These are phyloP conservation scores for Urophycis tenuis DNA, from an alignment of 2,797 vertebrate species.

Conservation along the genomic window DNA sequence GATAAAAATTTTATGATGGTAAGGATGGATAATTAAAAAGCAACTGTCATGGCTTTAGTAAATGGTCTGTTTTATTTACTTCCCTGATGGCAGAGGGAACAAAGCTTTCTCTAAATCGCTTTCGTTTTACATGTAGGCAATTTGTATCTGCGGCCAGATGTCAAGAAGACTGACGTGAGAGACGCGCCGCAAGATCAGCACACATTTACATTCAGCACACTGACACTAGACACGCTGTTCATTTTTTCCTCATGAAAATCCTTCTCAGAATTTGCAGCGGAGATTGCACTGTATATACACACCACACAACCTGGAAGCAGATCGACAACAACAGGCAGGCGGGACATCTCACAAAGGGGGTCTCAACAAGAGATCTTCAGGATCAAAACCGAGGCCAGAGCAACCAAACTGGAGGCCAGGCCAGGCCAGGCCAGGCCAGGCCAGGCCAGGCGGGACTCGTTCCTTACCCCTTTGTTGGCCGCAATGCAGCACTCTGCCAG, in stretches of 20 bases:
- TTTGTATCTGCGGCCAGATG: too few species aligned
- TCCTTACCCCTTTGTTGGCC: slow-evolving; percentile 86
- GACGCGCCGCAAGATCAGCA: not conserved
- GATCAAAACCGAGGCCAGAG: not conserved
- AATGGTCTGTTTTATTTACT: too few species aligned
- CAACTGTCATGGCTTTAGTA: too few species aligned
- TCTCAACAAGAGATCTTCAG: not conserved
- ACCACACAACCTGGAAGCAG: not conserved
- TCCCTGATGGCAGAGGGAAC: too few species aligned
- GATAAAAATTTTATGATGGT: too few species aligned
- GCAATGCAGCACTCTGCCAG: slow-evolving; percentile 97
- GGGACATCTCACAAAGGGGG: not conserved
- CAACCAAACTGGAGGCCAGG: not conserved
- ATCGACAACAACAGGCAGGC: not conserved
- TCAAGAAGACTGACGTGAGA: not conserved
- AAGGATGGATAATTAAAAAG: too few species aligned
- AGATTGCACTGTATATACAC: not conserved
- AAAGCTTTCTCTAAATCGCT: too few species aligned
- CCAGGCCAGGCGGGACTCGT: not conserved
- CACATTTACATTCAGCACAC: not conserved
- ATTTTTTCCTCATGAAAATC: not conserved
- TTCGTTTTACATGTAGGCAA: too few species aligned
- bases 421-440: not conserved
- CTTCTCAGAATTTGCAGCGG: not conserved
- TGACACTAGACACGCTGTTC: too few species aligned